These are phyloP conservation scores for Falco cherrug DNA, from an alignment of 2,797 vertebrate genomes.

Conservation along the genomic window DNA sequence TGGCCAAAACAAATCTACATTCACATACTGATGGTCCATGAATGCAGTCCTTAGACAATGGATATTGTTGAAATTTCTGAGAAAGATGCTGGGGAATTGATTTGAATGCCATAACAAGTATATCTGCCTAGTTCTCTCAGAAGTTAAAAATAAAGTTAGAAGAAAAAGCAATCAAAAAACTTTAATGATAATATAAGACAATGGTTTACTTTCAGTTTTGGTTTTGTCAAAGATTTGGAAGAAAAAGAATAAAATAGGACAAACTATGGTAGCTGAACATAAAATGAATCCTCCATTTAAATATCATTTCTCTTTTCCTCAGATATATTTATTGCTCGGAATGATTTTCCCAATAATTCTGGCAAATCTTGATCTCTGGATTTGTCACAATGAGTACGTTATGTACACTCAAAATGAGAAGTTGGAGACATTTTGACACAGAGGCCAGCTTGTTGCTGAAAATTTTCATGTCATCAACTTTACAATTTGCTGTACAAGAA, in stretches of 20 bases:
- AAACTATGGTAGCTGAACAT: neutral
- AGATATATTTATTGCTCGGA: neutral
- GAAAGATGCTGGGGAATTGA: constrained; percentile 2
- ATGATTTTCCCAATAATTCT: neutral
- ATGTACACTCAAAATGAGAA: neutral
- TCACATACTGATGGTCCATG: neutral
- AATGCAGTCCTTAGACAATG: neutral
- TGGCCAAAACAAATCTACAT: neutral
- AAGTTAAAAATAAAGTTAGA: constrained; percentile 1
- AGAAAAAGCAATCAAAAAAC: neutral
- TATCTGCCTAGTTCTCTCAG: neutral
- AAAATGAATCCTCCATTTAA: neutral
- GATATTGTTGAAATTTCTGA: neutral
- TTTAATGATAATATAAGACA: neutral
- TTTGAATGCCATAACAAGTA: constrained; percentile 22
- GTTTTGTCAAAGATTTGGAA: neutral
- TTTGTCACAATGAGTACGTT: neutral
- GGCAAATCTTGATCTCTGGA: neutral
- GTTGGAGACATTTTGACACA: neutral
- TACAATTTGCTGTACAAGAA: neutral
- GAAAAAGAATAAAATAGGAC: neutral
- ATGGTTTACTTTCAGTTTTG: neutral
- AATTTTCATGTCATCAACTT: neutral
- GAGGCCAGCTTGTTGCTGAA: neutral
- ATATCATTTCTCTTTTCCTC: neutral